phyloP scores from a whole-genome alignment of 1,140 invertebrate species.

The Mactra quadrangularis region DNA sequence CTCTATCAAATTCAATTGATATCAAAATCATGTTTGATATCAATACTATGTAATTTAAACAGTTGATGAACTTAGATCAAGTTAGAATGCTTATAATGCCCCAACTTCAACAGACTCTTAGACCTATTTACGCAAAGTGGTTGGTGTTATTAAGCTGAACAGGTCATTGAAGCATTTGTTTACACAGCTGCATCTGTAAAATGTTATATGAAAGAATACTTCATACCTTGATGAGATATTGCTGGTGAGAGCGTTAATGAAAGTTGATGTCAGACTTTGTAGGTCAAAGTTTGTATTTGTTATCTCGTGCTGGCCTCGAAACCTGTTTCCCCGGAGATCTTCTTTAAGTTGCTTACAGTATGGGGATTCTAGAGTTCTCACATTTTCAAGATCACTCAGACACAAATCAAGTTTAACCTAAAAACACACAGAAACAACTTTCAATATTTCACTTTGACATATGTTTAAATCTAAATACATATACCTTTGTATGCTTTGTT shows the following conservation, averaged over 20 bases:
- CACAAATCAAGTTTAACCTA: neutral
- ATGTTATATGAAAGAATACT: neutral
- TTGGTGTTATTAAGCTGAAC: too few species aligned
- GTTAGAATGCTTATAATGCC: too few species aligned
- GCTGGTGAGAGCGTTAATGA: neutral
- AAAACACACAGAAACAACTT: neutral
- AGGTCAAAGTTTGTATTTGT: neutral
- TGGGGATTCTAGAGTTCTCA: neutral
- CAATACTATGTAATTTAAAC: too few species aligned
- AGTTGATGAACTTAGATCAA: too few species aligned
- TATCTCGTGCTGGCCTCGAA: conserved; percentile 4
- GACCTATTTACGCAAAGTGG: too few species aligned
- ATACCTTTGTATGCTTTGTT: neutral
- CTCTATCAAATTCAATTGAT: too few species aligned
- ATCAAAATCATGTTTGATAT: too few species aligned
- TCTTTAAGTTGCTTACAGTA: neutral
- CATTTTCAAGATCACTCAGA: neutral
- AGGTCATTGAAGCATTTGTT: neutral
- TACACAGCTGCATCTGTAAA: neutral
- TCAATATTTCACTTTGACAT: neutral
- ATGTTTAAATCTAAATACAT: neutral
- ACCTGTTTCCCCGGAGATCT: neutral
- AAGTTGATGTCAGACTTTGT: neutral
- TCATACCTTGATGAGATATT: conserved; percentile 4
- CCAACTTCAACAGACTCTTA: too few species aligned